Conservation (phyloP, 2,797 vertebrate genomes). For the Sebastes matsubarae region DNA sequence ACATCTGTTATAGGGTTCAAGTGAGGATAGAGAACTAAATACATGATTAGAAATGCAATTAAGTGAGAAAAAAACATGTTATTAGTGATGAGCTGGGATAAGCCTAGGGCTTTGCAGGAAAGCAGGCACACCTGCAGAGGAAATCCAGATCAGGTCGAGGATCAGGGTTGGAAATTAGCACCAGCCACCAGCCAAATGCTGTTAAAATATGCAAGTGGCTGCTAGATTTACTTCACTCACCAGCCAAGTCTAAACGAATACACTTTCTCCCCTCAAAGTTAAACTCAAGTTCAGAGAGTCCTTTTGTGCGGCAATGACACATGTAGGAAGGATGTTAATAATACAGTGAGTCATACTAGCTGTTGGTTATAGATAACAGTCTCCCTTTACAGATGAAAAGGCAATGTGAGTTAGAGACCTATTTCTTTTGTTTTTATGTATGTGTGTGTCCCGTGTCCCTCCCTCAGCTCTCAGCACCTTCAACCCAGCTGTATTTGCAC, state of each 20-base stretch:
- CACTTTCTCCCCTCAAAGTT: not conserved
- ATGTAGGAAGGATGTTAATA: not conserved
- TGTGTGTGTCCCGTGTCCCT: not conserved
- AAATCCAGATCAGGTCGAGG: no score
- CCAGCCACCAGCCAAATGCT: no score
- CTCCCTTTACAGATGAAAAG: not conserved
- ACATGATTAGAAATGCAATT: not conserved
- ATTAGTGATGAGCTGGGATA: not conserved
- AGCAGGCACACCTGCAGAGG: no score
- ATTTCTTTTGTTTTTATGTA: not conserved
- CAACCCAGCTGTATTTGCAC: conserved; percentile 75
- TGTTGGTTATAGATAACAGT: not conserved
- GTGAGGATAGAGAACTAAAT: not conserved
- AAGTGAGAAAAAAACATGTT: not conserved
- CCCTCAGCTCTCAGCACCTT: conserved; percentile 81
- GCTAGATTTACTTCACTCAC: no score
- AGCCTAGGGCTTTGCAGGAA: not conserved
- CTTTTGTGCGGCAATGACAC: not conserved
- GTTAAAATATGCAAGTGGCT: no score
- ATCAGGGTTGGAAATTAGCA: no score
- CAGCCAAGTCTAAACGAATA: not conserved
- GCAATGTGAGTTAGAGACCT: not conserved
- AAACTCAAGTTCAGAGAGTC: not conserved
- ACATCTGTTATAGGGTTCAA: not conserved
- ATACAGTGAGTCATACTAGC: not conserved